Evolutionary conservation across 2,113 vertebrate species (phyloP), one percentile per base, ranked within the genome.

Genomic region (Thalassarche chlororhynchos): DNA sequence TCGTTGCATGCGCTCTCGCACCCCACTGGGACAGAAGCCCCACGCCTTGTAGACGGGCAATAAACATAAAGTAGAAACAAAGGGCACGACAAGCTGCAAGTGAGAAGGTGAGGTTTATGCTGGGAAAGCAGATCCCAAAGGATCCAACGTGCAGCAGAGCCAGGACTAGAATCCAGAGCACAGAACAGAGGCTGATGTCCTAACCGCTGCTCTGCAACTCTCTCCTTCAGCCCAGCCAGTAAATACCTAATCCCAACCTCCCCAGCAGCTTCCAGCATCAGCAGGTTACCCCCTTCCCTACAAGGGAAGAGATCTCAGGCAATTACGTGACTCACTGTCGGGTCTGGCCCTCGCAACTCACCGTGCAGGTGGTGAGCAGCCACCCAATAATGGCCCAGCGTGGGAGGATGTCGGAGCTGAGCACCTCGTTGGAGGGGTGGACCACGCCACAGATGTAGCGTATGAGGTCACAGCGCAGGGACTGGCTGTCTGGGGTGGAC

Each of bases 321-420:
- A 6, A 6, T 24, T 5, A 5, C 2, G 5, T 3, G 28, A 14
- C n/a, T n/a, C 11, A 3, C 18, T 32, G 11, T 15, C 1, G 7
- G 64, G 10, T 20, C 14, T 2, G 47, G 12, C 34, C 26, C 8
- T 11, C 5, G 1, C 19, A 9, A 42, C 71, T 47, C 51, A 99
- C 99, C 54, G 99, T 99, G 98, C 99, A 99, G 19, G 99, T 99
- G 70, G 99, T 99, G 62, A 99, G 99, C 66, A 99, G 98, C 99
- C 99, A 99, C 74, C 99, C 99, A 29, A 99, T 99, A 98, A 99
- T 99, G 82, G 99, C 99, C 99, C 99, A 99, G 71, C 99, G 99
- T 0, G 99, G 99, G n/a, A 99, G 97, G 97, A 99, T 99, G 93
- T 99, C 99, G 0, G 99, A 99, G 97, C 99, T 99, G 10, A 99